These are phyloP conservation scores for Henricia sp. DNA, from an alignment of 53 echinoderm and acorn worm species.

Conservation along the genomic window DNA sequence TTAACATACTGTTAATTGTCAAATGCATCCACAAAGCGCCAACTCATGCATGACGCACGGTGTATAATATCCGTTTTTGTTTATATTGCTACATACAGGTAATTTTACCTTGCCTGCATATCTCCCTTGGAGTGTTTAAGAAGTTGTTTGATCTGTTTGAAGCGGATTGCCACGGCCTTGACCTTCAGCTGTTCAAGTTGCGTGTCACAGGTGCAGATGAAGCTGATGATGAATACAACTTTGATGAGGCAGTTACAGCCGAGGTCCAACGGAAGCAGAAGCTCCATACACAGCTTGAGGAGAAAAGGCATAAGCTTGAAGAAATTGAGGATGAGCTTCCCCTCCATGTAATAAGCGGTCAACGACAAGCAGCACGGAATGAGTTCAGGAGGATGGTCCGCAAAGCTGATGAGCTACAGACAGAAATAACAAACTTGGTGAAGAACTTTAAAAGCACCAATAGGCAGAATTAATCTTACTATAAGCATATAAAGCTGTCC, in stretches of 20 bases:
- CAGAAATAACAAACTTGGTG: conserved; percentile 14
- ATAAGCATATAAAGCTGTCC: too few relatives aligned
- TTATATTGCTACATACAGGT: not conserved
- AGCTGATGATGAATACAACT: not conserved
- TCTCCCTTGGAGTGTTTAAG: conserved; percentile 3
- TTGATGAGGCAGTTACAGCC: conserved; percentile 13
- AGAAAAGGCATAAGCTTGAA: not conserved
- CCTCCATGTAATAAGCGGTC: not conserved
- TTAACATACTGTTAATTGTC: too few relatives aligned
- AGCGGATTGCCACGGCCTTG: conserved; percentile 15
- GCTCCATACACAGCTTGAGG: not conserved
- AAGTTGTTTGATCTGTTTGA: conserved; percentile 1
- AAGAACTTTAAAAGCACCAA: too few relatives aligned
- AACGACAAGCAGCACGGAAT: not conserved
- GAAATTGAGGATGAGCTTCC: conserved; percentile 18
- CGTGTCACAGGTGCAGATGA: conserved; percentile 20
- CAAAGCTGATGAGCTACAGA: conserved; percentile 8
- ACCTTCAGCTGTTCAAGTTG: conserved; percentile 6
- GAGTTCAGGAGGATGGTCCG: conserved; percentile 7
- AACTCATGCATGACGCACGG: too few relatives aligned
- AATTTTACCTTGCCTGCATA: not conserved
- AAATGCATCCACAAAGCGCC: too few relatives aligned
- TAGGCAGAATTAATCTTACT: too few relatives aligned
- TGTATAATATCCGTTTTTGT: too few relatives aligned
- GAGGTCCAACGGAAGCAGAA: conserved; percentile 3